Base-by-base conservation (phyloP, 2,888 invertebrate species). In the Leptura quadrifasciata region DNA sequence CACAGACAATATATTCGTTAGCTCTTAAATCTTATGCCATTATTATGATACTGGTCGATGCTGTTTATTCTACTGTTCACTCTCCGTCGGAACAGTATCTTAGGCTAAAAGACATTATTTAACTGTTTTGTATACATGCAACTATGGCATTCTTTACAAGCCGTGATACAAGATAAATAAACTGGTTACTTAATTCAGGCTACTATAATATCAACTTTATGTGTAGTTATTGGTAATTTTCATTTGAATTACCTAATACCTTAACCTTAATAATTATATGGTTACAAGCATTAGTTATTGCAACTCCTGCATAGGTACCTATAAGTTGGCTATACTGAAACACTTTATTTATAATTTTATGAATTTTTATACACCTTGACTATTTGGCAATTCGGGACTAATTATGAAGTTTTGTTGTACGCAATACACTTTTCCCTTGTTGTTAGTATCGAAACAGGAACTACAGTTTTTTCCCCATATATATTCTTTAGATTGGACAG, bases 401-500 rank as follows among this genome's bases (percentile, higher is more conserved):
- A 12, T 12, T 6, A 31, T 31, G 27, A 31, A 31, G 8, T 5
- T 31, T 31, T 31, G 27, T 31, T 0, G 6, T 31, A 31, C 27
- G 6, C 27, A 31, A 31, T 6, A 31, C 27, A 5, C 5, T 31
- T 31, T 31, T 31, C 27, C 27, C 27, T 39, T 12, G 17, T 39
- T 12, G 17, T 15, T n/a, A 47, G n/a, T n/a, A 3, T n/a, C n/a
- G 47, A 47, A n/a, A 27, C 5, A 27, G 15, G 3, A 27, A 21
- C 27, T 12, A 39, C 20, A 63, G 63, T 47, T 39, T n/a, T n/a
- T n/a, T 63, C 20, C 12, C 20, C 21, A 54, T 12, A 21, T 54
- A 9, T 52, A 17, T 58, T 35, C 61, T 61, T 52, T 61, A 17
- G 52, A 9, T 24, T 47, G n/a, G 47, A n/a, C 52, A 69, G 39